Percentiles rank a stretch among this genome's conserved stretches.
These are phyloP conservation scores for Mystacides longicornis DNA, from an alignment of 2,888 invertebrate genomes.

Conservation along the genomic window DNA sequence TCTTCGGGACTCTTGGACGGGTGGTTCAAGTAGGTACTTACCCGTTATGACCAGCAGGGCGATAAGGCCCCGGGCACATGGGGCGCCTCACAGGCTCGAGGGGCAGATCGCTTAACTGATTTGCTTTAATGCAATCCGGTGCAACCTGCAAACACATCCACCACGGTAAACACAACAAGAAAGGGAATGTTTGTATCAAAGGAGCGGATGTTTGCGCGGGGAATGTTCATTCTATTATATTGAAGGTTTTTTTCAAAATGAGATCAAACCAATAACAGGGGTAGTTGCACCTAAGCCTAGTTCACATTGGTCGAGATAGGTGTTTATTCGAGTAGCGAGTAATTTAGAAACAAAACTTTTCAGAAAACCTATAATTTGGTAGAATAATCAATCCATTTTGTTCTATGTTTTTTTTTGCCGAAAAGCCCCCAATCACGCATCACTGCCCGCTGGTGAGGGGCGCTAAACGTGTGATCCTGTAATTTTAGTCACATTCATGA, in stretches of 20 bases:
- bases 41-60: slow-evolving; percentile 8
- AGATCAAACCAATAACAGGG: neutral
- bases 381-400: too few relatives aligned
- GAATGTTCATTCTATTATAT: neutral
- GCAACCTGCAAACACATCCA: neutral
- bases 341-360: too few relatives aligned
- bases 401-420: too few relatives aligned
- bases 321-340: too few relatives aligned
- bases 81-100: slow-evolving; percentile 11
- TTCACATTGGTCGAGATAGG: too few relatives aligned
- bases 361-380: too few relatives aligned
- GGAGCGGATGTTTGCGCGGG: slow-evolving; percentile 1
- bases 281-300: too few relatives aligned
- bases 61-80: slow-evolving; percentile 17
- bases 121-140: slow-evolving; percentile 13
- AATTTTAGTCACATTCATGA: too few relatives aligned
- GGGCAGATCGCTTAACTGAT: slow-evolving; percentile 25
- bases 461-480: too few relatives aligned
- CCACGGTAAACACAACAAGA: neutral
- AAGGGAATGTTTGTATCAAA: neutral
- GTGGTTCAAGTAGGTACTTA: neutral
- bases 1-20: neutral
- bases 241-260: neutral
- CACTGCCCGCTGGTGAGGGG: too few relatives aligned
- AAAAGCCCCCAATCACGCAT: too few relatives aligned